Conservation (phyloP, 2,113 vertebrate species). For the Mesembrinibis cayennensis region DNA sequence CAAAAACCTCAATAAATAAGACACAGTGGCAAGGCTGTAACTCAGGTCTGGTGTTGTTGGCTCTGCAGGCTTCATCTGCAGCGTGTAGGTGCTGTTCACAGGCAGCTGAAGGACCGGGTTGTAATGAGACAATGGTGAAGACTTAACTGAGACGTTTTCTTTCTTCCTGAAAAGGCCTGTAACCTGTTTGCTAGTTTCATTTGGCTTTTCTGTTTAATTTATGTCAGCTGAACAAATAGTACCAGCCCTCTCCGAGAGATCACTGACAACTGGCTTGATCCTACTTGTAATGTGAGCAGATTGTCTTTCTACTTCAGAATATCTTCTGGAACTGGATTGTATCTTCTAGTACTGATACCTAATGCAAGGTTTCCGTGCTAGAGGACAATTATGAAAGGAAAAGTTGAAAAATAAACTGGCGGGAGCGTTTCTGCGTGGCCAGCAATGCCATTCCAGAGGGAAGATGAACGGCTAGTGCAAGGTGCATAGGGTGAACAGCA, state of each 20-base stretch:
- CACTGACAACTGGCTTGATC: background rate
- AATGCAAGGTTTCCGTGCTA: background rate
- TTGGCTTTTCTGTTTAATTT: background rate
- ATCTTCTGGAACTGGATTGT: slow-evolving; percentile 25
- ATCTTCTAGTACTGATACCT: background rate
- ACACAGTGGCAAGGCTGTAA: background rate
- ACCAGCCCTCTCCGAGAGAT: background rate
- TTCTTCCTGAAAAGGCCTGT: background rate
- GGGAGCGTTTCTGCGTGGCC: background rate
- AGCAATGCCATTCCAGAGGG: background rate
- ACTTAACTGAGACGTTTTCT: background rate
- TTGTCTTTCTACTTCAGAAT: slow-evolving; percentile 24
- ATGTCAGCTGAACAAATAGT: background rate
- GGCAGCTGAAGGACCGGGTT: background rate
- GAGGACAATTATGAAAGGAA: slow-evolving; percentile 16
- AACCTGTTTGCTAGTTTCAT: background rate
- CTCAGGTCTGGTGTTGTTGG: background rate
- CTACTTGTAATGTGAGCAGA: slow-evolving; percentile 13
- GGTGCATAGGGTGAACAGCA: background rate
- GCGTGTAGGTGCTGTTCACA: background rate
- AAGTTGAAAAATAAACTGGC: background rate
- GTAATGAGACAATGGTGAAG: background rate
- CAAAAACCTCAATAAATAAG: slow-evolving; percentile 7
- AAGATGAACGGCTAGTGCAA: background rate
- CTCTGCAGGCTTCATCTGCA: background rate